A percentile compares a stretch with the other conserved stretches of the same genome.
These are phyloP conservation scores for Brachyrhaphis roseni DNA, from an alignment of 2,797 vertebrate species.

Conservation along the genomic window DNA sequence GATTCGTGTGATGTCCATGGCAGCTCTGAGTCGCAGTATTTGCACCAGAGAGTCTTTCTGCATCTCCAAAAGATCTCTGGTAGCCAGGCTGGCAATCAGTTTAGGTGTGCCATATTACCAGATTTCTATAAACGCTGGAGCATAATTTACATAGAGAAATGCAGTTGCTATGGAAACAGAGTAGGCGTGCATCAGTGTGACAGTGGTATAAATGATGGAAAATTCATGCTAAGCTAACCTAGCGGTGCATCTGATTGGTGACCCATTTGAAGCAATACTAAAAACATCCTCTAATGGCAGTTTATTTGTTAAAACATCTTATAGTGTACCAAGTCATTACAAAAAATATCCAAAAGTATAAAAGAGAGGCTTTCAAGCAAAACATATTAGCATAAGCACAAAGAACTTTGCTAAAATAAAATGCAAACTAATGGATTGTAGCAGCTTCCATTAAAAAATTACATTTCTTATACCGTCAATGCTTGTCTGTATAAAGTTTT, in stretches of 20 bases:
- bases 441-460: background rate
- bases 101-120: background rate
- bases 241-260: background rate
- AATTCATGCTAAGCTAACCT: background rate
- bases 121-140: background rate
- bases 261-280: background rate
- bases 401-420: background rate
- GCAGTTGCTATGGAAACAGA: background rate
- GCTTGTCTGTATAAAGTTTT: conserved; percentile 21
- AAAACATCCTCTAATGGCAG: background rate
- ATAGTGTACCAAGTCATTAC: background rate
- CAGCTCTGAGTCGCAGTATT: background rate
- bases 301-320: background rate
- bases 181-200: background rate
- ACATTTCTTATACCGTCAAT: conserved; percentile 2
- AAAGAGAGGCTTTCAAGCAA: background rate
- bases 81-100: background rate
- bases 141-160: background rate
- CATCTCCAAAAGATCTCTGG: background rate
- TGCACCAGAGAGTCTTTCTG: background rate
- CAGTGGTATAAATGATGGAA: background rate
- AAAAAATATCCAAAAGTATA: background rate
- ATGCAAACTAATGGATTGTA: background rate
- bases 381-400: background rate
- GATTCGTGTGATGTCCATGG: background rate